Conservation (phyloP, 2,888 invertebrate species). For the Crematogaster levior region DNA sequence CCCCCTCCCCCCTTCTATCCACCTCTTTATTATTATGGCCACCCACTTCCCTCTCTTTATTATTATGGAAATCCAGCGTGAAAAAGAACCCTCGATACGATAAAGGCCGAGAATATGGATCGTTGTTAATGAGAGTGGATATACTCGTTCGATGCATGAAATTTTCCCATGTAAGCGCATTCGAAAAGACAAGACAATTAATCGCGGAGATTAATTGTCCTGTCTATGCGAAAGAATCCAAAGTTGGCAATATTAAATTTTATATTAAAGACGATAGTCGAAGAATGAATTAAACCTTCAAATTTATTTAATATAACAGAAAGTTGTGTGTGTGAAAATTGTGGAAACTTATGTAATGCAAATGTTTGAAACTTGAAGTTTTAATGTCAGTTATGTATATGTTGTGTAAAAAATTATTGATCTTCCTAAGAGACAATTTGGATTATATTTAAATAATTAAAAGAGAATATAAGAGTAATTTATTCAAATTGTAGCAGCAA, state of each 20-base stretch:
- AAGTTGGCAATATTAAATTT: not conserved
- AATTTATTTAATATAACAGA: not conserved
- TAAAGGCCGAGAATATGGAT: constrained; percentile 18
- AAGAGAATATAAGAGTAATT: not conserved
- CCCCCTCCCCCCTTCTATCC: too few relatives aligned
- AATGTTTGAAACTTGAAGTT: not conserved
- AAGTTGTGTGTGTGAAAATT: not conserved
- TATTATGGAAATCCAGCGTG: constrained; percentile 42
- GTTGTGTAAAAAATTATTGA: too few relatives aligned
- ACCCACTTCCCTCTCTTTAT: too few relatives aligned
- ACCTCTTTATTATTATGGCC: too few relatives aligned
- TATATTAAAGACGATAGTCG: not conserved
- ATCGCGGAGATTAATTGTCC: constrained; percentile 24
- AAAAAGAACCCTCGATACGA: constrained; percentile 11
- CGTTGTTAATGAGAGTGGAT: constrained; percentile 42
- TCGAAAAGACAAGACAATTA: too few relatives aligned
- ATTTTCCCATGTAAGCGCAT: constrained; percentile 34
- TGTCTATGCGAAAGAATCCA: not conserved
- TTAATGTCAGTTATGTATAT: not conserved
- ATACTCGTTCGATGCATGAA: not conserved
- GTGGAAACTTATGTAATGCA: not conserved
- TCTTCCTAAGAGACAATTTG: too few relatives aligned
- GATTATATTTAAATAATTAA: not conserved
- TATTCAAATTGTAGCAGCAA: not conserved
- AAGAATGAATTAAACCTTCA: not conserved